Evolutionary conservation across 2,113 vertebrate genomes (phyloP).

Genomic region (Campylomormyrus numenius): DNA sequence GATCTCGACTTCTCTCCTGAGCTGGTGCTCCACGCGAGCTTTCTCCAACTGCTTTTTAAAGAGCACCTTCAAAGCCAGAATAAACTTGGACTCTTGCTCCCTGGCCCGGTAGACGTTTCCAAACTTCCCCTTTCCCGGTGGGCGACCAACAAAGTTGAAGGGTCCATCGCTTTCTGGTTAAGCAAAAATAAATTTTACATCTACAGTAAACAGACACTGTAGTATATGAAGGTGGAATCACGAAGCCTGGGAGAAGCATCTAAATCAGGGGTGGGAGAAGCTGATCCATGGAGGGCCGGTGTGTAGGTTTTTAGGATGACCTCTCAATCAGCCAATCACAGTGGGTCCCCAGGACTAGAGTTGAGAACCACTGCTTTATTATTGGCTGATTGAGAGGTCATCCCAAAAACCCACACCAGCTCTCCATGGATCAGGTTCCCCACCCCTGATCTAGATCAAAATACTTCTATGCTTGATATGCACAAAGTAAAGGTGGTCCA

Average conservation of each 20-base stretch:
- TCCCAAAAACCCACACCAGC: too few species aligned
- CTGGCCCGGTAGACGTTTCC: constrained; percentile 92
- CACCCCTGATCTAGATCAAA: not conserved
- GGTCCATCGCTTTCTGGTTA: constrained; percentile 75
- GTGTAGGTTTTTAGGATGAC: too few species aligned
- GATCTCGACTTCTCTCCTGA: constrained; percentile 90
- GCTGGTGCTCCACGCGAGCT: constrained; percentile 88
- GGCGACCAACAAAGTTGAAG: constrained; percentile 90
- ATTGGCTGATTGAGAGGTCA: too few species aligned
- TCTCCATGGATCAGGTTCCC: too few species aligned
- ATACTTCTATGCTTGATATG: not conserved
- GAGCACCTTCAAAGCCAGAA: constrained; percentile 90
- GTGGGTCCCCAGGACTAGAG: too few species aligned
- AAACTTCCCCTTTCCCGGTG: constrained; percentile 92
- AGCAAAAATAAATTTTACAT: not conserved
- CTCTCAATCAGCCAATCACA: too few species aligned
- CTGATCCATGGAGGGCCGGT: too few species aligned
- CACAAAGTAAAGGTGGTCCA: not conserved
- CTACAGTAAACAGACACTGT: not conserved
- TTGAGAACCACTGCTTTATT: too few species aligned
- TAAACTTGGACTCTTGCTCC: constrained; percentile 85
- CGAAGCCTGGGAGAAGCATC: not conserved
- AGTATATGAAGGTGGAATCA: not conserved
- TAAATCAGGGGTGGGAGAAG: not conserved
- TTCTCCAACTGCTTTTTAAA: constrained; percentile 94